phyloP scores from a whole-genome alignment of 2,113 vertebrate species.

The Leptosomus discolor region DNA sequence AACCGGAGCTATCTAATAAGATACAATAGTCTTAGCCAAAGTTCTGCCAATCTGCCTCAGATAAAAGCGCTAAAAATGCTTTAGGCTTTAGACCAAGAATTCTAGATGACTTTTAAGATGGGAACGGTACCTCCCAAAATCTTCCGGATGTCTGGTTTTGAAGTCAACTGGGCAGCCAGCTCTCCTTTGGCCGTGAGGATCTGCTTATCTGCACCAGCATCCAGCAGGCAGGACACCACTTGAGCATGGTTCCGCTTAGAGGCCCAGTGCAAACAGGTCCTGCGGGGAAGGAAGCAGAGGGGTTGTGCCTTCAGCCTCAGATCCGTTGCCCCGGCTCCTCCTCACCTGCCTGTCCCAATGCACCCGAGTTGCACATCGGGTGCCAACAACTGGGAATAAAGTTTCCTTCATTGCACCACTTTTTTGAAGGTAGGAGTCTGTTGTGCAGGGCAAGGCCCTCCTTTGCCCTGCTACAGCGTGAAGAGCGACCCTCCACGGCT shows the following conservation, averaged over 20 bases:
- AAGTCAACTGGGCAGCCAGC: slow-evolving; percentile 82
- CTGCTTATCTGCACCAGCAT: slow-evolving; percentile 79
- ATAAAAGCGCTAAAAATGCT: background rate
- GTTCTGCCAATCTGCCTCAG: background rate
- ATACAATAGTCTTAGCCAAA: background rate
- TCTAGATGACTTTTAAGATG: background rate
- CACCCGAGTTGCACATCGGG: fast-evolving
- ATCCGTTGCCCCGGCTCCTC: fast-evolving
- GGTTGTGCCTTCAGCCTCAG: background rate
- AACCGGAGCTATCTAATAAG: background rate
- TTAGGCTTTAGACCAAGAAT: background rate
- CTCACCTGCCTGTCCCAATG: fast-evolving
- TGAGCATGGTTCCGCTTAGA: slow-evolving; percentile 86
- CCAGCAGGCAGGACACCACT: slow-evolving; percentile 84
- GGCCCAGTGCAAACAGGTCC: slow-evolving; percentile 91
- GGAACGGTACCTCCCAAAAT: slow-evolving; percentile 79
- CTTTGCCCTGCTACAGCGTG: fast-evolving
- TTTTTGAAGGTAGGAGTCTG: background rate
- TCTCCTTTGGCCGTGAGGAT: slow-evolving; percentile 83
- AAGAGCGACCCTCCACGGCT: background rate
- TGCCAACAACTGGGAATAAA: background rate
- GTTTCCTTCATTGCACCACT: fast-evolving
- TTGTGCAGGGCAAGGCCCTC: background rate
- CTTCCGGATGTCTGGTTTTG: slow-evolving; percentile 80
- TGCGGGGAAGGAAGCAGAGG: slow-evolving; percentile 1